A percentile compares a stretch with the other conserved stretches of the same genome.
These are phyloP conservation scores for Acrobasis suavella DNA, from an alignment of 2,888 invertebrate genomes.

Conservation along the genomic window DNA sequence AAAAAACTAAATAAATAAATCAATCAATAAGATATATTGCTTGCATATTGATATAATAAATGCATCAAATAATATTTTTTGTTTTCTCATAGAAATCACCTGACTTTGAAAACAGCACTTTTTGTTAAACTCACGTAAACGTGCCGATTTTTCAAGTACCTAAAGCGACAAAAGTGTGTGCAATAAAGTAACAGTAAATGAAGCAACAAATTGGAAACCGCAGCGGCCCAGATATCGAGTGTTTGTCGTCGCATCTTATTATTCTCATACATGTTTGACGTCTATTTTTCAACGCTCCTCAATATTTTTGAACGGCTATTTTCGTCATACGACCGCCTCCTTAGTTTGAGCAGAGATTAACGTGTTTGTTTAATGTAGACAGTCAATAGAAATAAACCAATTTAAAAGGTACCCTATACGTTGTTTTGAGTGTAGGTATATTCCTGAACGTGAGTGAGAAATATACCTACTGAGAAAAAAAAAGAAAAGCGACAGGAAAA, in stretches of 20 bases:
- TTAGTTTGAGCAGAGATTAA: slow-evolving; percentile 58
- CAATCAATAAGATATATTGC: too few species aligned
- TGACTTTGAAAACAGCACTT: not conserved
- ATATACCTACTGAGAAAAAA: too few species aligned
- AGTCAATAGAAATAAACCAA: slow-evolving; percentile 1
- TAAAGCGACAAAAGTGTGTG: not conserved
- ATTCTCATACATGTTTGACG: slow-evolving; percentile 71
- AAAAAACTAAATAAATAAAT: too few species aligned
- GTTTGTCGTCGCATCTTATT: slow-evolving; percentile 68
- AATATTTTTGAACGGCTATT: slow-evolving; percentile 77
- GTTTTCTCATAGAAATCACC: too few species aligned
- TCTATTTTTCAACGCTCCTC: slow-evolving; percentile 77
- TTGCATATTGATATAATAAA: too few species aligned
- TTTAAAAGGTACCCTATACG: not conserved
- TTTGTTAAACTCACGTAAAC: not conserved
- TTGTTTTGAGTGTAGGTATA: too few species aligned
- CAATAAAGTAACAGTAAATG: slow-evolving; percentile 34
- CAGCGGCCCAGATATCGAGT: slow-evolving; percentile 58
- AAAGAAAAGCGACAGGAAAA: too few species aligned
- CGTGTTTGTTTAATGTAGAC: not conserved
- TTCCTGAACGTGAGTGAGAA: too few species aligned
- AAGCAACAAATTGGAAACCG: slow-evolving; percentile 37
- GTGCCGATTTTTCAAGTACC: not conserved
- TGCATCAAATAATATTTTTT: too few species aligned
- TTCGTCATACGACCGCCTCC: slow-evolving; percentile 61